A percentile compares a stretch with the other conserved stretches of the same genome.
Conservation (phyloP, 2,113 vertebrate genomes). For the Limnothrissa miodon region DNA sequence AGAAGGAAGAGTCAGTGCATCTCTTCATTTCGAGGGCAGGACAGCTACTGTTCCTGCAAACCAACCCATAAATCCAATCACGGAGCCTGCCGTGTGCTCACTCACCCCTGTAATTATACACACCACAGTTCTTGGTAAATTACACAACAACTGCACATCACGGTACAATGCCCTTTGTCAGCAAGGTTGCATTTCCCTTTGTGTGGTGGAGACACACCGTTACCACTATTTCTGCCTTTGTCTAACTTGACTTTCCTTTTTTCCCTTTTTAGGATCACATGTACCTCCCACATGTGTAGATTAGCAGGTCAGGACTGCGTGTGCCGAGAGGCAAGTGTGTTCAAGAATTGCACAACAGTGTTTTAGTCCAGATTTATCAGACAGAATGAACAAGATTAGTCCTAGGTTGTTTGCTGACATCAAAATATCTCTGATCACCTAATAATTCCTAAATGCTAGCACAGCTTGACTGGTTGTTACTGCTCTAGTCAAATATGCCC, state of each 20-base stretch:
- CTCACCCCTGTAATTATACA: conserved; percentile 10
- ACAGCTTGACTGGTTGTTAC: conserved; percentile 1
- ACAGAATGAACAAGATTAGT: background rate
- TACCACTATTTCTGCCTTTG: background rate
- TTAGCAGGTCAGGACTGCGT: background rate
- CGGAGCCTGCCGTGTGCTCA: background rate
- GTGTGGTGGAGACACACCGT: background rate
- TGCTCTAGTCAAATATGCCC: conserved; percentile 2
- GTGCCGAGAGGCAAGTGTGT: background rate
- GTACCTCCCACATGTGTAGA: background rate
- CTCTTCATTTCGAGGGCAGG: background rate
- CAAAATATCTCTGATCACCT: background rate
- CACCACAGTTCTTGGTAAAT: background rate
- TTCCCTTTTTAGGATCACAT: background rate
- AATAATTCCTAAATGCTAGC: background rate
- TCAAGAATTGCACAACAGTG: background rate
- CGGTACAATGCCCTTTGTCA: background rate
- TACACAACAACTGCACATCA: background rate
- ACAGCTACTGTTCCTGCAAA: background rate
- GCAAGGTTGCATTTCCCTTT: background rate
- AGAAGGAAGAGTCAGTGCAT: background rate
- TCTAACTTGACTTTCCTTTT: background rate
- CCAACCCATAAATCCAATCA: background rate
- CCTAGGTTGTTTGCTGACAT: background rate
- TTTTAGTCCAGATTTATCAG: background rate